A percentile compares a stretch with the other conserved stretches of the same genome.
These are phyloP conservation scores for Nyctibius bracteatus DNA, from an alignment of 2,113 vertebrate genomes.

Conservation along the genomic window DNA sequence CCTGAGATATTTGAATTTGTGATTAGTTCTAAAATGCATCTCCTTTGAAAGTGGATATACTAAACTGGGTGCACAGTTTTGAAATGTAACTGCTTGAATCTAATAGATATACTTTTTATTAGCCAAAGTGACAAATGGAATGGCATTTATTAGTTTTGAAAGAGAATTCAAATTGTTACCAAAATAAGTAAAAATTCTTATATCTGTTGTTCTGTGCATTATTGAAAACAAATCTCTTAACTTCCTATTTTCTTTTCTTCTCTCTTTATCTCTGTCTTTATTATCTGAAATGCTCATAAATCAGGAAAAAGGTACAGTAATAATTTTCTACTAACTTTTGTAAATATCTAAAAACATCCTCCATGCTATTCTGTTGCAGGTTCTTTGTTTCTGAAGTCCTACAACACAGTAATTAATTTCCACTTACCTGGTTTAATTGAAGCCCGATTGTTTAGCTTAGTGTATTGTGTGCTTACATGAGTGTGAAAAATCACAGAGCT, in stretches of 20 bases:
- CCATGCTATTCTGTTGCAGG: background rate
- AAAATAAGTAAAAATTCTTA: background rate
- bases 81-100: slow-evolving; percentile 11
- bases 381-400: background rate
- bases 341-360: background rate
- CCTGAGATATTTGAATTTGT: slow-evolving; percentile 66
- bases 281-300: slow-evolving; percentile 66
- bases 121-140: background rate
- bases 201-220: slow-evolving; percentile 25
- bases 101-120: background rate
- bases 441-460: background rate
- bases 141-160: background rate
- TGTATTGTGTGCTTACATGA: background rate
- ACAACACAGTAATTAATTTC: background rate
- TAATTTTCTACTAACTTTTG: slow-evolving; percentile 52
- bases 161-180: background rate
- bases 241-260: slow-evolving; percentile 64
- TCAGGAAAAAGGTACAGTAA: slow-evolving; percentile 74
- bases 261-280: slow-evolving; percentile 43
- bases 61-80: slow-evolving; percentile 11
- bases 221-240: slow-evolving; percentile 40
- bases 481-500: background rate
- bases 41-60: slow-evolving; percentile 21
- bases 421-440: background rate
- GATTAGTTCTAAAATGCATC: slow-evolving; percentile 52